A percentile compares a stretch with the other conserved stretches of the same genome.
Conservation (phyloP, 1,140 invertebrate species). For the Psilanteris sp. region DNA sequence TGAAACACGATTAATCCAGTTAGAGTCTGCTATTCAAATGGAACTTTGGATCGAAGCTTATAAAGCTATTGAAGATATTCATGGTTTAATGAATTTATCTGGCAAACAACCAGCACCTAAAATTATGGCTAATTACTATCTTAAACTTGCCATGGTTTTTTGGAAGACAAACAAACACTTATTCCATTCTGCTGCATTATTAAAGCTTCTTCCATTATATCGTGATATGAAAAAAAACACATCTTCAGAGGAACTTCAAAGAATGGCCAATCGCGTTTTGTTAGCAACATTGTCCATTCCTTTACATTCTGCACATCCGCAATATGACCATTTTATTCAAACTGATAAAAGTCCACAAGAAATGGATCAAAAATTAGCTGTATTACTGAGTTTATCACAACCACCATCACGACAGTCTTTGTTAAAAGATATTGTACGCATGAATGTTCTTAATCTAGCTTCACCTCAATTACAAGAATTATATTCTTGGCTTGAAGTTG, state of each 20-base stretch:
- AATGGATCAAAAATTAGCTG: conserved; percentile 94
- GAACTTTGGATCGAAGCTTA: conserved; percentile 99
- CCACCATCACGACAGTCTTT: conserved; percentile 93
- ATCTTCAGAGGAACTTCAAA: conserved; percentile 93
- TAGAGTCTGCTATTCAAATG: conserved; percentile 98
- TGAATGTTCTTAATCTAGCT: conserved; percentile 92
- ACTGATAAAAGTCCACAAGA: conserved; percentile 97
- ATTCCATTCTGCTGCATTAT: conserved; percentile 98
- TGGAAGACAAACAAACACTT: conserved; percentile 99
- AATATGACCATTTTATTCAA: conserved; percentile 97
- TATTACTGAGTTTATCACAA: conserved; percentile 91
- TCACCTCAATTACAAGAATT: conserved; percentile 93
- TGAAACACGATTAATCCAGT: conserved; percentile 95
- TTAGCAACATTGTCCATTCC: conserved; percentile 96
- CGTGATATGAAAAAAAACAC: conserved; percentile 99
- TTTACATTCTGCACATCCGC: conserved; percentile 95
- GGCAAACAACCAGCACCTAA: conserved; percentile 98
- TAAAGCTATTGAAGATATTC: conserved; percentile 98
- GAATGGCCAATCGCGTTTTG: conserved; percentile 95
- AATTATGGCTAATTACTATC: conserved; percentile 99
- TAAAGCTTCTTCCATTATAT: conserved; percentile 95
- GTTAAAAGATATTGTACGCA: conserved; percentile 92
- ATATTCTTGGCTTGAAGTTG: conserved; percentile 94
- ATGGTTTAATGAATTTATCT: conserved; percentile 96
- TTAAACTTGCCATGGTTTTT: conserved; percentile 98